Percentiles rank a stretch among this genome's conserved stretches.
phyloP scores from a whole-genome alignment of 2,797 vertebrate species.

The Artibeus lituratus region DNA sequence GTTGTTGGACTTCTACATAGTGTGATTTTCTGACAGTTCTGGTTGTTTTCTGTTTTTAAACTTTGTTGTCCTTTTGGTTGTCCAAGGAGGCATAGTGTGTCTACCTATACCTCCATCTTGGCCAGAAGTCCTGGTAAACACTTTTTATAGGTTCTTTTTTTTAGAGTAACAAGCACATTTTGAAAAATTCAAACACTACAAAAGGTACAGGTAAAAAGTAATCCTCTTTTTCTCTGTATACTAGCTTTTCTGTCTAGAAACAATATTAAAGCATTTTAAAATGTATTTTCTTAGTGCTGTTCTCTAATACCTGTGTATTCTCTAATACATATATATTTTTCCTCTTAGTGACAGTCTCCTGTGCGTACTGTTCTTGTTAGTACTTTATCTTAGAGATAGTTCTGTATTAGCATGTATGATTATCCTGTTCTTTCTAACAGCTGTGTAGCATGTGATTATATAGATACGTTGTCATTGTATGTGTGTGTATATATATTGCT shows the following conservation, averaged over 20 bases:
- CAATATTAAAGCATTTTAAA: constrained; percentile 13
- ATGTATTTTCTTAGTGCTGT: background rate
- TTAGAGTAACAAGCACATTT: background rate
- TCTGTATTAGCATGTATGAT: background rate
- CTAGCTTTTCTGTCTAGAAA: constrained; percentile 14
- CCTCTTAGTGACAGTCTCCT: background rate
- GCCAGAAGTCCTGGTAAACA: background rate
- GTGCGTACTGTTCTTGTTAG: background rate
- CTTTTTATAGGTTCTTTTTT: background rate
- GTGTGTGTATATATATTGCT: background rate
- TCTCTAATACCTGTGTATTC: background rate
- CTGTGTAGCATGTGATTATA: background rate
- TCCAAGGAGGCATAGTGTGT: too few relatives aligned
- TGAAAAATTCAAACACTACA: constrained; percentile 3
- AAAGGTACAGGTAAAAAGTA: background rate
- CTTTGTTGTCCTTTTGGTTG: too few relatives aligned
- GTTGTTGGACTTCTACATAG: too few relatives aligned
- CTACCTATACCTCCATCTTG: too few relatives aligned
- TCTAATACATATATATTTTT: background rate
- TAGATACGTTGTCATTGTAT: background rate
- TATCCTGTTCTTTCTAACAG: background rate
- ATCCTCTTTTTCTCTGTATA: background rate
- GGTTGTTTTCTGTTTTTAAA: too few relatives aligned
- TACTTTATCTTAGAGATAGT: background rate
- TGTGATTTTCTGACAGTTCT: too few relatives aligned